These are phyloP conservation scores for Polypedilum pembai DNA, from an alignment of 1,140 invertebrate species.

Conservation along the genomic window DNA sequence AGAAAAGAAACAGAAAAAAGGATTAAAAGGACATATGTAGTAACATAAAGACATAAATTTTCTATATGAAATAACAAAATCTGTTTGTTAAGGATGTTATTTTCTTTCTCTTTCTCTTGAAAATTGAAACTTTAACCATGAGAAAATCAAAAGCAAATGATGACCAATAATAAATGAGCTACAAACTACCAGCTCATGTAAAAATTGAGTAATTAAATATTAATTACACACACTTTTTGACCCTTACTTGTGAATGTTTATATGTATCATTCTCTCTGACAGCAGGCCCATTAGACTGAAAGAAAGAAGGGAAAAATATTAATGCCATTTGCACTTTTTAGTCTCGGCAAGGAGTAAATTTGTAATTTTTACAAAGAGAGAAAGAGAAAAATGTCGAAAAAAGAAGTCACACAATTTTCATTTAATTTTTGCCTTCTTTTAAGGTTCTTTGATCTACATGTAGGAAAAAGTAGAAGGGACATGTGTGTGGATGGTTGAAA, in stretches of 20 bases:
- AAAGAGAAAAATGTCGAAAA: slow-evolving; percentile 2
- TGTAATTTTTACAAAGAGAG: background rate
- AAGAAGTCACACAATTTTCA: slow-evolving; percentile 2
- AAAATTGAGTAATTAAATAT: slow-evolving; percentile 15
- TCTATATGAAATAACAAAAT: background rate
- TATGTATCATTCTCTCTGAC: background rate
- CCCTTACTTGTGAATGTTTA: background rate
- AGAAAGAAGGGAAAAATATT: background rate
- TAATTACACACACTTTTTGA: slow-evolving; percentile 7
- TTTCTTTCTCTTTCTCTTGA: background rate
- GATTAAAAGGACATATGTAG: slow-evolving; percentile 5
- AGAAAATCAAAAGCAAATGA: background rate
- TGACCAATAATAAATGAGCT: slow-evolving; percentile 11
- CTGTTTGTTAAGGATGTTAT: background rate
- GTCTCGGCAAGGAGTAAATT: background rate
- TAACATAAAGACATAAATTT: slow-evolving; percentile 1
- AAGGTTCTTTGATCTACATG: background rate
- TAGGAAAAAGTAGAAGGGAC: background rate
- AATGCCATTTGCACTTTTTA: slow-evolving; percentile 1
- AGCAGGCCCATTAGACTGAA: background rate
- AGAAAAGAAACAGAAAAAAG: background rate
- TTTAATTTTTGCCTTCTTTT: background rate
- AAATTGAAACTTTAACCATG: background rate
- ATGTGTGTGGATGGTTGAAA: background rate
- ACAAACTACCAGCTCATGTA: background rate